phyloP scores from a whole-genome alignment of 2,888 invertebrate genomes.

The Rhaphigaster nebulosa region DNA sequence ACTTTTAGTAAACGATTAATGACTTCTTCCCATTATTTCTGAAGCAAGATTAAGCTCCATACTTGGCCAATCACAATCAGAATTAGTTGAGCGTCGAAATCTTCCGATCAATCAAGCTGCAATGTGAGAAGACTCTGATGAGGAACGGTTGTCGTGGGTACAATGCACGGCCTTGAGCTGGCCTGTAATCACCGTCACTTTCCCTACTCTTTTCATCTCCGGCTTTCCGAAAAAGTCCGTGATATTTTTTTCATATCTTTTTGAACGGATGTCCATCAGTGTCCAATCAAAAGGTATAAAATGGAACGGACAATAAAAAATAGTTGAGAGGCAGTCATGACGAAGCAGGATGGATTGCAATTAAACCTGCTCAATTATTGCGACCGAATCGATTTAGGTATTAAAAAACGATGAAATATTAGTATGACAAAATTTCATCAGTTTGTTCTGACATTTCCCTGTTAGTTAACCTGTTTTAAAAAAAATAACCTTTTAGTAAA shows the following conservation, averaged over 20 bases:
- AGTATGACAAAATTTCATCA: too few species aligned
- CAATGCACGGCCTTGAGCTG: slow-evolving; percentile 37
- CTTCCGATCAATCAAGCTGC: background rate
- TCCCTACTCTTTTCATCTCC: slow-evolving; percentile 36
- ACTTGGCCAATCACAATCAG: background rate
- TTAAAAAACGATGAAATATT: too few species aligned
- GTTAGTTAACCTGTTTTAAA: too few species aligned
- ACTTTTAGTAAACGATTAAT: background rate
- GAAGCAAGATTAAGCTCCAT: background rate
- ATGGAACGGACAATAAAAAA: background rate
- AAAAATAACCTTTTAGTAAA: too few species aligned
- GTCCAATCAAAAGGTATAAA: background rate
- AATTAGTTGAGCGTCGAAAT: background rate
- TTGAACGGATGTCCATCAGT: slow-evolving; percentile 15
- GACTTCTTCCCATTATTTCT: background rate
- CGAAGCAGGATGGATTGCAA: background rate
- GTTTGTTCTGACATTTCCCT: too few species aligned
- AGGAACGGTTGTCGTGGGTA: background rate
- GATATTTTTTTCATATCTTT: background rate
- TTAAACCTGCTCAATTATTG: background rate
- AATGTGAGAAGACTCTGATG: background rate
- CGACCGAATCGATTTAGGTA: too few species aligned
- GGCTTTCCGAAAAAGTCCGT: slow-evolving; percentile 7
- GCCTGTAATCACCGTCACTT: background rate
- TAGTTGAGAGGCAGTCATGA: background rate